Percentiles rank a stretch among this genome's conserved stretches.
These are phyloP conservation scores for Drosophila bocki DNA, from an alignment of 1,140 invertebrate genomes.

Conservation along the genomic window DNA sequence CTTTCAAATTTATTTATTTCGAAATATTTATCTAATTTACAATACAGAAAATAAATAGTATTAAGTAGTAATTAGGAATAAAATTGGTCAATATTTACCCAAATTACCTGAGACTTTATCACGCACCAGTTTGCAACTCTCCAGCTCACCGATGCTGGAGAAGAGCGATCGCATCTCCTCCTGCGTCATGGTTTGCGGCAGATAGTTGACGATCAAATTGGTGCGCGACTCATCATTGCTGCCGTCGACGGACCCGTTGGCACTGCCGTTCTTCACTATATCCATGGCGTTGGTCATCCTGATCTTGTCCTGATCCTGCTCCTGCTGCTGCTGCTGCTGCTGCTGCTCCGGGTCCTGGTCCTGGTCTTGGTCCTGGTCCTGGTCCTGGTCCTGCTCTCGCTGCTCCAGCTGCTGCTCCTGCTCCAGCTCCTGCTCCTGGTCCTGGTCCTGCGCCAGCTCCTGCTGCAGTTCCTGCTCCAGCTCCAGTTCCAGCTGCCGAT, in stretches of 20 bases:
- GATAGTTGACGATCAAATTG: constrained; percentile 96
- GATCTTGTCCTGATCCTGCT: constrained; percentile 23
- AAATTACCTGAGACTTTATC: constrained; percentile 92
- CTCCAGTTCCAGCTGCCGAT: constrained; percentile 16
- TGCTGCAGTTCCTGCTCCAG: constrained; percentile 19
- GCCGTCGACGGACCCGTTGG: constrained; percentile 87
- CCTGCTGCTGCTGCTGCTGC: not conserved
- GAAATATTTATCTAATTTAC: too few relatives aligned
- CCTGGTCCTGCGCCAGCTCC: constrained; percentile 10
- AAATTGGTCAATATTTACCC: constrained; percentile 83
- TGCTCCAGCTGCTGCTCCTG: not conserved
- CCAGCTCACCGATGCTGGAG: constrained; percentile 94
- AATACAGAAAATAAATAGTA: too few relatives aligned
- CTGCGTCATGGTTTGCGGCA: constrained; percentile 96
- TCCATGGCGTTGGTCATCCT: constrained; percentile 85
- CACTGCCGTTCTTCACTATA: constrained; percentile 87
- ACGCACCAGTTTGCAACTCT: constrained; percentile 95
- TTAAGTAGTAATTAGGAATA: constrained; percentile 4
- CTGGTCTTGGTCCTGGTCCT: not conserved
- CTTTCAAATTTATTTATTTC: too few relatives aligned
- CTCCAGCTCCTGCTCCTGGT: not conserved
- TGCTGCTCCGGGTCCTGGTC: not conserved
- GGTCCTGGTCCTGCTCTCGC: not conserved
- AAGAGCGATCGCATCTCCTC: constrained; percentile 95
- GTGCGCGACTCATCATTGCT: constrained; percentile 87